These are phyloP conservation scores for Phoronis australis DNA, from an alignment of 2,888 invertebrate genomes.

Conservation along the genomic window DNA sequence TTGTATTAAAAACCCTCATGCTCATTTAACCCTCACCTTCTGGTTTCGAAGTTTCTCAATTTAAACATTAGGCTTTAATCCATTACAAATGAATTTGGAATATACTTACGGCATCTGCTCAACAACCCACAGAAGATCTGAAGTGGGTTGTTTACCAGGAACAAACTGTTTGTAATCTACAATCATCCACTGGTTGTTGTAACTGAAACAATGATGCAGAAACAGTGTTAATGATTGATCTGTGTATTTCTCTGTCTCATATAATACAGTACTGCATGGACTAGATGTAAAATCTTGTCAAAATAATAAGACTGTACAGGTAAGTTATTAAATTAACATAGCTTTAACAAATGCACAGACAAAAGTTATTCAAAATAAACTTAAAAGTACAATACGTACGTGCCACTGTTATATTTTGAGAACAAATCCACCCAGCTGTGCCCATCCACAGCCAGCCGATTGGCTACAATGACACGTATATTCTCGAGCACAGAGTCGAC, in stretches of 20 bases:
- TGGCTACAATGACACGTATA: constrained; percentile 75
- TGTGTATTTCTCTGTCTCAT: too few species aligned
- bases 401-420: constrained; percentile 69
- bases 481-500: constrained; percentile 64
- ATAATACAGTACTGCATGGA: too few species aligned
- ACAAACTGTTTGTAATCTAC: constrained; percentile 67
- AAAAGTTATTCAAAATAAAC: too few species aligned
- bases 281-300: too few species aligned
- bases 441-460: constrained; percentile 69
- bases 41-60: too few species aligned
- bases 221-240: too few species aligned
- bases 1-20: too few species aligned
- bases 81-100: constrained; percentile 1
- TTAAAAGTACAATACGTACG: constrained; percentile 49
- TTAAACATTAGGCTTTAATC: too few species aligned
- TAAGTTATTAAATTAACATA: too few species aligned
- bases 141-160: constrained; percentile 47
- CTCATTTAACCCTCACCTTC: too few species aligned
- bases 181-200: constrained; percentile 82
- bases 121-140: constrained; percentile 64
- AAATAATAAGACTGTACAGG: too few species aligned
- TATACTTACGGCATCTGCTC: constrained; percentile 65
- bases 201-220: constrained; percentile 53
- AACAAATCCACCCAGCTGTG: constrained; percentile 70
- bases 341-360: too few species aligned